phyloP scores from a whole-genome alignment of 2,113 vertebrate species.

The Dasyurus viverrinus region DNA sequence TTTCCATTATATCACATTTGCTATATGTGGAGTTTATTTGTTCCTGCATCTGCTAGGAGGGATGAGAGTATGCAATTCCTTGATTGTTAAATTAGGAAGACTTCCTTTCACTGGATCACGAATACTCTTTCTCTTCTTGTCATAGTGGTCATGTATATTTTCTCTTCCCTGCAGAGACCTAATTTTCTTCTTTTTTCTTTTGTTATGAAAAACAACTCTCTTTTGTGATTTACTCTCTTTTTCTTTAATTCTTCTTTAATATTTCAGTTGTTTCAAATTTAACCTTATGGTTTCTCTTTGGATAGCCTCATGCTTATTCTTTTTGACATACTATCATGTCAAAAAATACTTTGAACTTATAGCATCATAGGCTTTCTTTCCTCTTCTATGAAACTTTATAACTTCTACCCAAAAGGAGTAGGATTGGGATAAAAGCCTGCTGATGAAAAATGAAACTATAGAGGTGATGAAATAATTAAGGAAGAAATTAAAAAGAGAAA shows the following conservation, averaged over 20 bases:
- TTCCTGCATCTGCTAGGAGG: not conserved
- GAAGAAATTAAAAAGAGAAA: not conserved
- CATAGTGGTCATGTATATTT: not conserved
- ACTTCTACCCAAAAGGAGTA: not conserved
- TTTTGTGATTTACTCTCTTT: not conserved
- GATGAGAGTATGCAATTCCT: not conserved
- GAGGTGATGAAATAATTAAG: not conserved
- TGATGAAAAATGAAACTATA: not conserved
- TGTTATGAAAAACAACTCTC: not conserved
- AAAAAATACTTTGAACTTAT: not conserved
- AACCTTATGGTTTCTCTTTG: not conserved
- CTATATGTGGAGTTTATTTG: not conserved
- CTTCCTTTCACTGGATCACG: not conserved
- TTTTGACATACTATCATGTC: not conserved
- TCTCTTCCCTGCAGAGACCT: not conserved
- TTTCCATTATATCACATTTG: not conserved
- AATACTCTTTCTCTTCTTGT: not conserved
- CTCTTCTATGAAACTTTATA: not conserved
- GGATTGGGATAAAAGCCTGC: not conserved
- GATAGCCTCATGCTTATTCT: not conserved
- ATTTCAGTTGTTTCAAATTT: not conserved
- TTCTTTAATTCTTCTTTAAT: not conserved
- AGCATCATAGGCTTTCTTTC: not conserved
- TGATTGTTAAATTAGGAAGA: not conserved
- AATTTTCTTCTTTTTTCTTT: not conserved